Conservation (phyloP, 1,140 invertebrate genomes). For the Drosophila repleta region DNA sequence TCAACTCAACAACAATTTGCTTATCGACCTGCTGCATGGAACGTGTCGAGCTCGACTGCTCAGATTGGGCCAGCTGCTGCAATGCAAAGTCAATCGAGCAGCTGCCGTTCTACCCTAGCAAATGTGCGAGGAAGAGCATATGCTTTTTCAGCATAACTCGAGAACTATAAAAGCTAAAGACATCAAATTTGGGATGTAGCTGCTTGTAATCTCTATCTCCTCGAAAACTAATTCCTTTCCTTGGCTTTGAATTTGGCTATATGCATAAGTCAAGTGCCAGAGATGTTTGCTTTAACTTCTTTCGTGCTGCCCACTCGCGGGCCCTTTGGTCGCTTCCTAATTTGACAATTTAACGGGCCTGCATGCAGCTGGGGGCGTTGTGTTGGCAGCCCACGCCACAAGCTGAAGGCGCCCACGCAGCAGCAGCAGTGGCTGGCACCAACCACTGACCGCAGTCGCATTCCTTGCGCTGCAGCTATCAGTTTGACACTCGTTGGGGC, state of each 20-base stretch:
- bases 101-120: conserved; percentile 24
- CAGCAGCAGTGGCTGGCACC: background rate
- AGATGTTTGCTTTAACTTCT: too few species aligned
- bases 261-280: too few species aligned
- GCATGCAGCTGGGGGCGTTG: conserved; percentile 23
- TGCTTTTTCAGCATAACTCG: too few species aligned
- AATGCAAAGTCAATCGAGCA: conserved; percentile 38
- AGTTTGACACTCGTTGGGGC: conserved; percentile 53
- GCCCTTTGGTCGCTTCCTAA: conserved; percentile 37
- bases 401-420: conserved; percentile 5
- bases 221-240: too few species aligned
- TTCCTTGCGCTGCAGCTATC: conserved; percentile 54
- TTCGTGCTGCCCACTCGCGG: background rate
- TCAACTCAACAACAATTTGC: conserved; percentile 2
- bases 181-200: too few species aligned
- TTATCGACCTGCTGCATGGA: conserved; percentile 34
- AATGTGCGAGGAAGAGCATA: background rate
- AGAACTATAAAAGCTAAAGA: too few species aligned
- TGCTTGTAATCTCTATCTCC: too few species aligned
- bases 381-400: conserved; percentile 38
- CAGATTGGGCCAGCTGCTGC: conserved; percentile 21
- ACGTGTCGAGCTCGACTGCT: conserved; percentile 33
- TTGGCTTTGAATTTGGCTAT: too few species aligned
- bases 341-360: conserved; percentile 66
- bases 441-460: conserved; percentile 17